Conservation (phyloP, 2,113 vertebrate genomes). For the Hiodon tergisus region DNA sequence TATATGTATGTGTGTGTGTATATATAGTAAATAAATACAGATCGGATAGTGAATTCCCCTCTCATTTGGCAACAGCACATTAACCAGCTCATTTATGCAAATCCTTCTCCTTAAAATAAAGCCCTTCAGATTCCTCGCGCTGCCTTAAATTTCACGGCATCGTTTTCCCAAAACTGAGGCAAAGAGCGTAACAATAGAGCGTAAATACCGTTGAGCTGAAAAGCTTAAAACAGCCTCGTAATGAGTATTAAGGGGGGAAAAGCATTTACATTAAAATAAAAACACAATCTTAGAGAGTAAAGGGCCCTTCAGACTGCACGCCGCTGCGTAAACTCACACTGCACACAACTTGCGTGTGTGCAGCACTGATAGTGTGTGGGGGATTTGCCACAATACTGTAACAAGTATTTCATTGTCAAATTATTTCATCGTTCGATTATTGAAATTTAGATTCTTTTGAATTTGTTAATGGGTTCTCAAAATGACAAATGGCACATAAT, state of each 20-base stretch:
- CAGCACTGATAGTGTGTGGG: too few relatives aligned
- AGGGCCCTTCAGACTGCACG: too few relatives aligned
- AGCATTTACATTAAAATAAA: background rate
- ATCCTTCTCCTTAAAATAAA: constrained; percentile 12
- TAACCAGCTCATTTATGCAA: constrained; percentile 16
- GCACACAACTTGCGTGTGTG: too few relatives aligned
- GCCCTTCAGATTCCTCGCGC: background rate
- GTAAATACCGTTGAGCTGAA: constrained; percentile 11
- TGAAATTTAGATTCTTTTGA: too few relatives aligned
- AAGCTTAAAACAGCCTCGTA: constrained; percentile 10
- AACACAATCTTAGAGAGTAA: too few relatives aligned
- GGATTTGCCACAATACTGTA: too few relatives aligned
- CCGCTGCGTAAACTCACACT: too few relatives aligned
- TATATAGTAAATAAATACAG: constrained; percentile 11
- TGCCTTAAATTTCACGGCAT: constrained; percentile 10
- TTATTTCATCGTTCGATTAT: too few relatives aligned
- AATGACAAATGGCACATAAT: too few relatives aligned
- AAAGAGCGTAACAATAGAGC: constrained; percentile 14
- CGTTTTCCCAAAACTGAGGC: constrained; percentile 7
- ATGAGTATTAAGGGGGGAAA: background rate
- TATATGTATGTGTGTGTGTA: background rate
- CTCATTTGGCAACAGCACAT: constrained; percentile 12
- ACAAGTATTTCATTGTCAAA: too few relatives aligned
- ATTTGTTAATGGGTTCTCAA: too few relatives aligned
- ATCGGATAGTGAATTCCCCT: constrained; percentile 1